phyloP scores from a whole-genome alignment of 37 sponge, comb jelly and placozoan species.

The Hormiphora californensis region DNA sequence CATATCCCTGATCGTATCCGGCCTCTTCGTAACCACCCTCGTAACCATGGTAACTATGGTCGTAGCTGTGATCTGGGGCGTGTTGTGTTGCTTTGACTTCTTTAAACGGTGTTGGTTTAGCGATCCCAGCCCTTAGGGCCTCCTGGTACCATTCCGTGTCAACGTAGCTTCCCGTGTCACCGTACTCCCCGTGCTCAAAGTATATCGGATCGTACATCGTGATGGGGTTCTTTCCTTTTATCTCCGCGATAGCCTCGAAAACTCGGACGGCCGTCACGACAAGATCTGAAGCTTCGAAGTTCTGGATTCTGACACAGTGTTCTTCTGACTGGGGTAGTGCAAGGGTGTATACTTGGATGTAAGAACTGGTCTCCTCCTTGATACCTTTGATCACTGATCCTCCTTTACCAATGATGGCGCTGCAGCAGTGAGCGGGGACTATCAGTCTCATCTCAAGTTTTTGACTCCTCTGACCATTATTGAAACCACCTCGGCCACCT shows the following conservation, averaged over 20 bases:
- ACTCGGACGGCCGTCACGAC: constrained; percentile 12
- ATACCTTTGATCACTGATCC: neutral
- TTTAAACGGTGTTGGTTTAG: constrained; percentile 24
- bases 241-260: constrained; percentile 24
- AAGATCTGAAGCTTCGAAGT: constrained; percentile 42
- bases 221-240: constrained; percentile 26
- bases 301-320: constrained; percentile 42
- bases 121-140: neutral
- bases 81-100: neutral
- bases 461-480: neutral
- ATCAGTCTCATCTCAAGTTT: constrained; percentile 14
- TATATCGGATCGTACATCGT: constrained; percentile 37
- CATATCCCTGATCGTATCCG: neutral
- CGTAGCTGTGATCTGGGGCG: neutral
- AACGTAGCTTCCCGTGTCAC: constrained; percentile 46
- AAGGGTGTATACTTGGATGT: constrained; percentile 52
- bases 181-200: constrained; percentile 48
- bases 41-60: neutral
- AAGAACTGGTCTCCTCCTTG: constrained; percentile 36
- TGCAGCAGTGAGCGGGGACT: constrained; percentile 44
- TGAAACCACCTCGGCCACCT: neutral
- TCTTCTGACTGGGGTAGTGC: constrained; percentile 10
- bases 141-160: constrained; percentile 54
- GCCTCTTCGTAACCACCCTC: neutral
- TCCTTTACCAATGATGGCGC: constrained; percentile 46